These are phyloP conservation scores for Drosophila bipectinata DNA, from an alignment of 1,140 invertebrate species.

Conservation along the genomic window DNA sequence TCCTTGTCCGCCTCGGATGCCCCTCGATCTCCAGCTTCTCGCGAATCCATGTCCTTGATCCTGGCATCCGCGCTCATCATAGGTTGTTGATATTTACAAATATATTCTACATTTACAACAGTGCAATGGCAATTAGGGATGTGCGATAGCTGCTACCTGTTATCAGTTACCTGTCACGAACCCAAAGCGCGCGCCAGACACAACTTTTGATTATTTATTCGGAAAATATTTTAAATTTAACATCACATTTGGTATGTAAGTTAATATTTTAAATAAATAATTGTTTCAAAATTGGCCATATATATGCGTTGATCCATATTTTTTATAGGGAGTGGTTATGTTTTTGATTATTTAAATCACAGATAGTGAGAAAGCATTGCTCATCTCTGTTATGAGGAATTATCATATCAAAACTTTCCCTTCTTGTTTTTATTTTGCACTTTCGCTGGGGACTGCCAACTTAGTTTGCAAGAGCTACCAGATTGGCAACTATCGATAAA, in stretches of 20 bases:
- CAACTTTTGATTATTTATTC: background rate
- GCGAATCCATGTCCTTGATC: conserved; percentile 11
- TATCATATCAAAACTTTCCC: conserved; percentile 26
- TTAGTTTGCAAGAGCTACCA: background rate
- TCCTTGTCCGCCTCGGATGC: background rate
- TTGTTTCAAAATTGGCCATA: too few species aligned
- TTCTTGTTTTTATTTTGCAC: conserved; percentile 9
- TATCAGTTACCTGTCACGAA: background rate
- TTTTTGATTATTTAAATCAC: background rate
- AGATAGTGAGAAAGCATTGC: background rate
- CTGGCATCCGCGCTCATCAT: conserved; percentile 33
- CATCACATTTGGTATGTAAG: background rate
- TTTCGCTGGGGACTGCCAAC: conserved; percentile 9
- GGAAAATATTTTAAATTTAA: background rate
- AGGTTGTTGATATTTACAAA: conserved; percentile 36
- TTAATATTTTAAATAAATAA: too few species aligned
- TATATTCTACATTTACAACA: conserved; percentile 32
- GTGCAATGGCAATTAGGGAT: conserved; percentile 27
- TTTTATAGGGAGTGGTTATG: background rate
- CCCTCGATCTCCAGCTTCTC: background rate
- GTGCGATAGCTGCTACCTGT: conserved; percentile 21
- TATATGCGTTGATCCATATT: background rate
- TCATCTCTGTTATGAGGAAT: conserved; percentile 2
- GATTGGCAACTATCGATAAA: background rate
- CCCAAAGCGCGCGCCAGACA: background rate